Conservation (phyloP, 2,797 vertebrate species). For the Oophaga sylvatica region DNA sequence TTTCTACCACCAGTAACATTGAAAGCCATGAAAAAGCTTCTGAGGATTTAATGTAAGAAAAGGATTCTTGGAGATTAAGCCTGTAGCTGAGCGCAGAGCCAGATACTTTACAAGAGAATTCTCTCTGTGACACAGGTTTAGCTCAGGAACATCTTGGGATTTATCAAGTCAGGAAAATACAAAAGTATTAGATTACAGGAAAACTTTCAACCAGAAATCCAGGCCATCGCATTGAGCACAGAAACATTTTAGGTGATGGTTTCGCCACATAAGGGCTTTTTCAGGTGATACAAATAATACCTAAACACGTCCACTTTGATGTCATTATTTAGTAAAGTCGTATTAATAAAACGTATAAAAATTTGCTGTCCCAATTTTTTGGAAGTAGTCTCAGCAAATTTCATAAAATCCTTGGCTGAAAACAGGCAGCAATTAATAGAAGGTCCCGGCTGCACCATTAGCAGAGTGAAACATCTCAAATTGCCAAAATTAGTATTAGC, state of each 20-base stretch:
- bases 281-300: neutral
- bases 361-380: too few species aligned
- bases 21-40: conserved; percentile 23
- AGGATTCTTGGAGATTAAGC: conserved; percentile 45
- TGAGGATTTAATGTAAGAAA: conserved; percentile 31
- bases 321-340: neutral
- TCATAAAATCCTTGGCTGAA: too few species aligned
- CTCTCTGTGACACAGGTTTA: neutral
- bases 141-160: conserved; percentile 8
- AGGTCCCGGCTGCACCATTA: too few species aligned
- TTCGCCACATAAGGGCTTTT: neutral
- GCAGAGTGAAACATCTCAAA: too few species aligned
- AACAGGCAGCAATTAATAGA: too few species aligned
- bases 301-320: neutral
- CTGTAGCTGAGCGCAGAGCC: conserved; percentile 29
- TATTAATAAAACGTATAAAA: neutral
- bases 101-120: conserved; percentile 11
- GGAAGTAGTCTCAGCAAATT: too few species aligned
- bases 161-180: conserved; percentile 9
- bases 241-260: neutral
- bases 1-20: neutral
- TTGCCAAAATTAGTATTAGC: too few species aligned
- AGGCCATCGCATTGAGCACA: neutral
- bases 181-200: neutral
- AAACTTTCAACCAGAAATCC: neutral